Conservation (phyloP, 2,888 invertebrate species). For the Deilephila porcellus region DNA sequence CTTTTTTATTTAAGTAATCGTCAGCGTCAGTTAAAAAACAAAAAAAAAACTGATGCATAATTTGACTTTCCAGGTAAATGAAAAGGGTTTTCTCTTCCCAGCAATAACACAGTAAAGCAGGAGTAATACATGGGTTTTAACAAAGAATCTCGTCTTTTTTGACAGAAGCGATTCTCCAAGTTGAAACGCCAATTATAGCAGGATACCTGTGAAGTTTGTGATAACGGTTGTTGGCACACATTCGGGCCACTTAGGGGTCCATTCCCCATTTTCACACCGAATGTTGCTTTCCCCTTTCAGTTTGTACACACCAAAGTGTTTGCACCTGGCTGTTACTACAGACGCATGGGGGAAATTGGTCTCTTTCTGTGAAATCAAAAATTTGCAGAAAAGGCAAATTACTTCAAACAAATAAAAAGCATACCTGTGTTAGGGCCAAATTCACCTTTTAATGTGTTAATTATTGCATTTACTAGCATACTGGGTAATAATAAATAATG, state of each 20-base stretch:
- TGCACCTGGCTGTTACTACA: conserved; percentile 90
- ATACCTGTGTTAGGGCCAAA: background rate
- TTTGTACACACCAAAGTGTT: conserved; percentile 93
- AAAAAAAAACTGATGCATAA: background rate
- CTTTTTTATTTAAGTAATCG: too few species aligned
- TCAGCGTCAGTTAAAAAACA: too few species aligned
- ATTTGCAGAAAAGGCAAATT: background rate
- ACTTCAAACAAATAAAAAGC: background rate
- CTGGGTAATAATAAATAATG: background rate
- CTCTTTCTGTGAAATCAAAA: conserved; percentile 68
- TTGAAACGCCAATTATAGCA: background rate
- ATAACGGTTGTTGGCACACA: conserved; percentile 94
- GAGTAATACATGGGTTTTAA: background rate
- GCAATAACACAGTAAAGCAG: conserved; percentile 1
- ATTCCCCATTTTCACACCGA: conserved; percentile 92
- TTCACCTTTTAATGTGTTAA: background rate
- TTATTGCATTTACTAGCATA: background rate
- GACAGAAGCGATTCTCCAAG: background rate
- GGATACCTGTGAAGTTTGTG: conserved; percentile 92
- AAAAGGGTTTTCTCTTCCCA: background rate
- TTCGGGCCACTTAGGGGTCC: conserved; percentile 91
- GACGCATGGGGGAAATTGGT: conserved; percentile 92
- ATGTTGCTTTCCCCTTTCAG: conserved; percentile 91
- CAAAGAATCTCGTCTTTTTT: background rate
- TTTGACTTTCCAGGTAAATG: background rate